Evolutionary conservation across 2,797 vertebrate genomes (phyloP), one percentile per base, ranked within the genome.

Genomic region (Scolopax rusticola): DNA sequence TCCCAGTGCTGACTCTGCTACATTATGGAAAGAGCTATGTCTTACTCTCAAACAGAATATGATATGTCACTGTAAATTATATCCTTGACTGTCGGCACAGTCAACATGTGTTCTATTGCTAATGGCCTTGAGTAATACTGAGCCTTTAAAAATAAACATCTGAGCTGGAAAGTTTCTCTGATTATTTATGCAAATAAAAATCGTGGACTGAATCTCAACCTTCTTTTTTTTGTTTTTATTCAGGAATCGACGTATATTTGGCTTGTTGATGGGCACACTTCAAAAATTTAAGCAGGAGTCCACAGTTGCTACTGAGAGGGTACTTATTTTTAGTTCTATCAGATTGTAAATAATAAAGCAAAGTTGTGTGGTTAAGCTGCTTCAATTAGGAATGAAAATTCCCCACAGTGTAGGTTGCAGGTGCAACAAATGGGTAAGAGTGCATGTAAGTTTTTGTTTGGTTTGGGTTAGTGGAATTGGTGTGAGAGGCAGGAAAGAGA

Each of bases 191-290:
- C 25, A 78, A 69, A 36, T 79, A 51, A 68, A 92, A 90, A 18
- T 53, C 6, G 11, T 85, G 47, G 65, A 83, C 54, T 54, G 61
- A 86, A 18, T 68, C 57, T 95, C 41, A 47, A 63, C 71, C 77
- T 89, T 63, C 5, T 95, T 89, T 53, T 47, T 47, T 48, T 60
- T 96, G 43, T 77, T 95, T 84, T 87, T 97, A 47, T 94, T 57
- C 68, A 99, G 99, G 98, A 99, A 99, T 99, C 99, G 99, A 97
- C 99, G 99, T 95, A 99, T 99, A 99, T 99, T 99, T 97, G 99
- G 99, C 98, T 98, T 99, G 98, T 98, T 99, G 98, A 99, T 99
- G 99, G 99, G 99, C 97, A 99, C 99, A 15, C 98, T 99, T 95
- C 99, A 99, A 45, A 99, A 99, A 97, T 99, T 99, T 97, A 99